These are phyloP conservation scores for Sinocyclocheilus anshuiensis DNA, from an alignment of 2,113 vertebrate genomes.

Conservation along the genomic window DNA sequence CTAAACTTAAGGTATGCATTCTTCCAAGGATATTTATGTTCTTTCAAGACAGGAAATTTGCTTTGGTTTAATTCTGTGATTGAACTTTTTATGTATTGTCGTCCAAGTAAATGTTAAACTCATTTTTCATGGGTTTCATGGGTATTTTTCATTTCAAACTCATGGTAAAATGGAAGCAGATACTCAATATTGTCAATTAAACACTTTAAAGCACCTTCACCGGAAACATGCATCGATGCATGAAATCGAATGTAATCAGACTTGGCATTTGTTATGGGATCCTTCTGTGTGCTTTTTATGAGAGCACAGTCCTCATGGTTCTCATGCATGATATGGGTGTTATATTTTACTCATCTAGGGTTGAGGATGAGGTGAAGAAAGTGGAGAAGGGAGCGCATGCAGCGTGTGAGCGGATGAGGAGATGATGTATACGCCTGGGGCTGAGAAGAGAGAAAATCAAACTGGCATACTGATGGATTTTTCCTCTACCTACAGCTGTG, in stretches of 20 bases:
- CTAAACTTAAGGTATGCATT: neutral
- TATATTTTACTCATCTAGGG: constrained; percentile 9
- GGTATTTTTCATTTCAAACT: too few species aligned
- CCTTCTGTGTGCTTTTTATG: neutral
- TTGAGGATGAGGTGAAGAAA: neutral
- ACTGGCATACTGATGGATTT: constrained; percentile 40
- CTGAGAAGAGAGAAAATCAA: constrained; percentile 44
- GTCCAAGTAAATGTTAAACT: neutral
- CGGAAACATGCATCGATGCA: neutral
- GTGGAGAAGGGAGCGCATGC: neutral
- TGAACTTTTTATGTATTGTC: neutral
- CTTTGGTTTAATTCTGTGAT: neutral
- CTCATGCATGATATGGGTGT: neutral
- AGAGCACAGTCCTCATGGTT: neutral
- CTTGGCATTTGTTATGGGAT: constrained; percentile 12
- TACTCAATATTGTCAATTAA: neutral
- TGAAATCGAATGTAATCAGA: neutral
- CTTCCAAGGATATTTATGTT: neutral
- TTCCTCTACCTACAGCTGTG: constrained; percentile 49
- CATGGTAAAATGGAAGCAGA: neutral
- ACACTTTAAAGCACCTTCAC: neutral
- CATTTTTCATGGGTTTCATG: too few species aligned
- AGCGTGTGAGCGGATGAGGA: constrained; percentile 1
- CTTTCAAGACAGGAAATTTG: too few species aligned
- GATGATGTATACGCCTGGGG: constrained; percentile 34